phyloP scores from a whole-genome alignment of 2,113 vertebrate genomes.

The Cardinalis cardinalis region DNA sequence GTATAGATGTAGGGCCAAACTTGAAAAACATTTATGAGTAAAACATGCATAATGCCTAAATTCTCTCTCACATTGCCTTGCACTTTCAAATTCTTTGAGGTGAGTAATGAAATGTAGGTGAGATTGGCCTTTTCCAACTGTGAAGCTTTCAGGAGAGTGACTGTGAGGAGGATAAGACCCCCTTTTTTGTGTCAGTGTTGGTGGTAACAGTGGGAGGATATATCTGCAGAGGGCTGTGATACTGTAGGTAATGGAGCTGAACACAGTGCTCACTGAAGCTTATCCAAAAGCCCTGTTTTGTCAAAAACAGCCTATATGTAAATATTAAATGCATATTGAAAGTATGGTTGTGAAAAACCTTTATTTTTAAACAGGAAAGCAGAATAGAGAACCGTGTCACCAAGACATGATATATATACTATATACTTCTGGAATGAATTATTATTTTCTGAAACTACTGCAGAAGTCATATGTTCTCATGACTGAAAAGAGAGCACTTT shows the following conservation, averaged over 20 bases:
- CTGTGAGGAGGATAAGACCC: background rate
- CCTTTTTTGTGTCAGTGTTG: background rate
- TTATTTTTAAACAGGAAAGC: constrained; percentile 25
- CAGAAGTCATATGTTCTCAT: background rate
- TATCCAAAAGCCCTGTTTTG: background rate
- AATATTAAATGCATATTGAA: constrained; percentile 29
- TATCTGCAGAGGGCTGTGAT: background rate
- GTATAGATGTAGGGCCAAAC: background rate
- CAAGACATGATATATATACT: background rate
- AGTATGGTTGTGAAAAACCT: background rate
- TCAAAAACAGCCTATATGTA: constrained; percentile 3
- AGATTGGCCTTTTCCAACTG: background rate
- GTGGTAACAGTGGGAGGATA: background rate
- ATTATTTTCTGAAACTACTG: background rate
- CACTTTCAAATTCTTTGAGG: background rate
- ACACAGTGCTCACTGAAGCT: background rate
- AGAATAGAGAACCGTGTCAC: background rate
- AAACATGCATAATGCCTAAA: background rate
- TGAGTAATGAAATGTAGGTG: background rate
- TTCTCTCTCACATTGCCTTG: background rate
- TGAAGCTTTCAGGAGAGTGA: background rate
- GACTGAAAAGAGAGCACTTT: background rate
- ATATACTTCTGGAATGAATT: background rate
- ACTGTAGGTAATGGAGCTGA: background rate
- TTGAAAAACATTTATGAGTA: background rate